phyloP scores from a whole-genome alignment of 2,797 vertebrate species.

The Falco columbarius region DNA sequence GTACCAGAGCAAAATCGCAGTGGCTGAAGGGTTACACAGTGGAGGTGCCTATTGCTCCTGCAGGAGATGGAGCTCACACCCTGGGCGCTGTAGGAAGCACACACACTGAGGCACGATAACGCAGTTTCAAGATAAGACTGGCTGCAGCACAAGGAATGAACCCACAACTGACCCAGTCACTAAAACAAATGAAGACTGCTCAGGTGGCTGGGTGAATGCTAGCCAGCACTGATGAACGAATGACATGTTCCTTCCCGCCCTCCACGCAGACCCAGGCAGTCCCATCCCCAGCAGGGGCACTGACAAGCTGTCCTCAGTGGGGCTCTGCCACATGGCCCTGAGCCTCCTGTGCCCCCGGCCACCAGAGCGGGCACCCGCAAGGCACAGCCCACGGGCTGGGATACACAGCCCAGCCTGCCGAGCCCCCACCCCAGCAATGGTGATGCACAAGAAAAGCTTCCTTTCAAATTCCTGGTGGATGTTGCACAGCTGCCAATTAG shows the following conservation, averaged over 20 bases:
- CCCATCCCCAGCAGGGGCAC: neutral
- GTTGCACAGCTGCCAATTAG: neutral
- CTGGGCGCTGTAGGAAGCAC: neutral
- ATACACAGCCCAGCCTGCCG: neutral
- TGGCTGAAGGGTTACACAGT: neutral
- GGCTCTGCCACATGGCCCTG: rapidly evolving
- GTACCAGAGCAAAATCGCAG: neutral
- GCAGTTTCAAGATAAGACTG: neutral
- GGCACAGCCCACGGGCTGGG: neutral
- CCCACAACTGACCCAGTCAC: neutral
- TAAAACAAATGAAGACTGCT: neutral
- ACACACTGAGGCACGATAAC: neutral
- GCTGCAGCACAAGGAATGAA: neutral
- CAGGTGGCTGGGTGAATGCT: neutral
- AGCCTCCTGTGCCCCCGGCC: neutral
- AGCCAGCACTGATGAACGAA: neutral
- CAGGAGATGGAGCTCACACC: neutral
- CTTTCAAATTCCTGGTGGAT: neutral
- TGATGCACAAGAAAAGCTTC: neutral
- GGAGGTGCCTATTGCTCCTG: neutral
- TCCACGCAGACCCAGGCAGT: neutral
- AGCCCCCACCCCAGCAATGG: rapidly evolving
- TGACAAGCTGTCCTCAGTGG: rapidly evolving
- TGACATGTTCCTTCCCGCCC: neutral
- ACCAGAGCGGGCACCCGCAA: neutral